phyloP scores from a whole-genome alignment of 2,888 invertebrate species.

The Bimastos eiseni region DNA sequence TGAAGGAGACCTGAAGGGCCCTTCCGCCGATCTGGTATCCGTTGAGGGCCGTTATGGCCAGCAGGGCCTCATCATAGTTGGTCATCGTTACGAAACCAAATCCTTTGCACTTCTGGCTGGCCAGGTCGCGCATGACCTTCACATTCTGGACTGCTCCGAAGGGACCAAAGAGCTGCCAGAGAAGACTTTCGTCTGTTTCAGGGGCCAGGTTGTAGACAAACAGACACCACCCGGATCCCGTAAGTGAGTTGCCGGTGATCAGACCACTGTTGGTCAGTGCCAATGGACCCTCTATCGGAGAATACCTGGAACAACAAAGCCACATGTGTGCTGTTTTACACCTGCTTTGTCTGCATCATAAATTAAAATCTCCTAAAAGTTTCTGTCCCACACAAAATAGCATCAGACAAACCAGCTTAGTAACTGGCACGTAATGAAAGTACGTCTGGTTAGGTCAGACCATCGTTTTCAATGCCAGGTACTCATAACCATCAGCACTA shows the following conservation, averaged over 20 bases:
- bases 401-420: not conserved
- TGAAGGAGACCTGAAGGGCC: conserved; percentile 95
- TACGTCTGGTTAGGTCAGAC: too few relatives aligned
- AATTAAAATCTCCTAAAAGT: not conserved
- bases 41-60: conserved; percentile 93
- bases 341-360: not conserved
- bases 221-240: conserved; percentile 78
- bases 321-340: not conserved
- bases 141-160: conserved; percentile 96
- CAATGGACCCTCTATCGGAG: conserved; percentile 57
- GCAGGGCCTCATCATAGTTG: conserved; percentile 93
- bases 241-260: conserved; percentile 51
- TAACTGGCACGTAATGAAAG: too few relatives aligned
- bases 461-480: too few relatives aligned
- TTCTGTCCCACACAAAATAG: not conserved
- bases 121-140: conserved; percentile 91
- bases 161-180: conserved; percentile 94
- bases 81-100: conserved; percentile 98
- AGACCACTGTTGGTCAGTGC: conserved; percentile 54
- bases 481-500: too few relatives aligned
- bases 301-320: conserved; percentile 50
- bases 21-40: conserved; percentile 93
- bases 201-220: conserved; percentile 90
- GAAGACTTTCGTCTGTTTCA: conserved; percentile 85
- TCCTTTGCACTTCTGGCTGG: conserved; percentile 90